Evolutionary conservation across 2,888 invertebrate species (phyloP), one percentile per base, ranked within the genome.

Genomic region (Hypomecis atomaria): DNA sequence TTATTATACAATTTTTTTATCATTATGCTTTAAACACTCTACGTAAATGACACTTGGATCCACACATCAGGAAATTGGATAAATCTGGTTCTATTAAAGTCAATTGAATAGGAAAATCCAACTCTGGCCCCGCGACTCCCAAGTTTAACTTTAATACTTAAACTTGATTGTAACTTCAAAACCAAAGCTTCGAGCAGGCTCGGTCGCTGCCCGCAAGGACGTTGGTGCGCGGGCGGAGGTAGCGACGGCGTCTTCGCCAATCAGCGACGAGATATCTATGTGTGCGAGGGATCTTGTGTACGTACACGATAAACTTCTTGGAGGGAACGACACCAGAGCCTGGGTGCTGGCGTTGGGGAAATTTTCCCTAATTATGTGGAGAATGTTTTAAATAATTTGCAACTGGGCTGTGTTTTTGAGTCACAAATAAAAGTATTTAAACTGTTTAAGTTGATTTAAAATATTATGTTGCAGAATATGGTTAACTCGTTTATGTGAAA

Each of bases 191-290:
- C 69, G 71, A 75, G 76, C 77, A 77, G 75, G 79, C 79, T 84
- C 88, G 91, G 91, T 91, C 91, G 90, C 84, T 90, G 85, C 76
- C 85, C 86, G 91, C 92, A 92, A 92, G 92, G 92, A 91, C 92
- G 92, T 91, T 87, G 87, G 84, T 87, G 91, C 89, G 91, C 90
- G 90, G 90, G 91, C 87, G 90, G 87, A 78, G 81, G 85, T 75
- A 78, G 73, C 78, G 76, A 83, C 82, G 75, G 78, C 82, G 78
- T 85, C 81, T 86, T 79, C 45, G 6, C 88, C 87, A 87, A 87
- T 87, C 69, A 74, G 40, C 54, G 10, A 36, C 50, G 23, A 0
- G n/a, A 6, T 10, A 10, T n/a, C 52, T 63, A 63, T 65, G 45
- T 8, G 53, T 72, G 77, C 66, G 77, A 78, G 79, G 59, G 80